phyloP scores from a whole-genome alignment of 2,797 vertebrate genomes.

The Eleutherodactylus coqui region DNA sequence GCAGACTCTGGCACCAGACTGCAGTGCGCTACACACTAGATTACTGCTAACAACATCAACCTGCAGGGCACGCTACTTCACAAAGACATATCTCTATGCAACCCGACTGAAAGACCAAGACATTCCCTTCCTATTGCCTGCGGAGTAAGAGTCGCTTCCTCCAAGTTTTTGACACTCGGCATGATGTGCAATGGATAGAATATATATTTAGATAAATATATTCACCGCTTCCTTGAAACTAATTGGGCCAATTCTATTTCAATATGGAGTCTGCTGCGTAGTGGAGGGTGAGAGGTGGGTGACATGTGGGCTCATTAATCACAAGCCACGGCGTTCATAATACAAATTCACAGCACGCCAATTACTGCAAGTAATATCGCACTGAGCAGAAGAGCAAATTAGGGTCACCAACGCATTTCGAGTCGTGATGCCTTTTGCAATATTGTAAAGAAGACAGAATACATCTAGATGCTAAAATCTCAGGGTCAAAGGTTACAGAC shows the following conservation, averaged over 20 bases:
- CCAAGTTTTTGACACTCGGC: neutral
- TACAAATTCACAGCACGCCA: neutral
- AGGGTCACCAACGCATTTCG: neutral
- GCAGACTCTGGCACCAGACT: neutral
- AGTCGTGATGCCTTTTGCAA: constrained; percentile 1
- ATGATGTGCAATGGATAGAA: neutral
- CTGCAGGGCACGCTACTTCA: constrained; percentile 3
- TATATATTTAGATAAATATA: constrained; percentile 4
- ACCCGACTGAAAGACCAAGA: neutral
- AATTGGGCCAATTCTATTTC: constrained; percentile 29
- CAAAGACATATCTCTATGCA: neutral
- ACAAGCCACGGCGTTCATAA: neutral
- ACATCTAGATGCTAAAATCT: constrained; percentile 16
- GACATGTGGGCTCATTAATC: constrained; percentile 31
- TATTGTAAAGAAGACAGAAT: constrained; percentile 2
- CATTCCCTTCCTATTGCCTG: neutral
- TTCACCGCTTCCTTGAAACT: neutral
- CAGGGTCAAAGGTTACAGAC: constrained; percentile 3
- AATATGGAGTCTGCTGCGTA: neutral
- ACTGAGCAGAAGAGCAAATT: constrained; percentile 7
- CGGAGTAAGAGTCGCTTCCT: neutral
- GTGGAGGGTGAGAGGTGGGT: constrained; percentile 26
- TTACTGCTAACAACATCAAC: constrained; percentile 1
- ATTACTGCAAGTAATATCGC: neutral
- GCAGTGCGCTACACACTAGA: neutral